Evolutionary conservation across 1,140 invertebrate species (phyloP), one percentile per base, ranked within the genome.

Genomic region (Microplitis mediator): DNA sequence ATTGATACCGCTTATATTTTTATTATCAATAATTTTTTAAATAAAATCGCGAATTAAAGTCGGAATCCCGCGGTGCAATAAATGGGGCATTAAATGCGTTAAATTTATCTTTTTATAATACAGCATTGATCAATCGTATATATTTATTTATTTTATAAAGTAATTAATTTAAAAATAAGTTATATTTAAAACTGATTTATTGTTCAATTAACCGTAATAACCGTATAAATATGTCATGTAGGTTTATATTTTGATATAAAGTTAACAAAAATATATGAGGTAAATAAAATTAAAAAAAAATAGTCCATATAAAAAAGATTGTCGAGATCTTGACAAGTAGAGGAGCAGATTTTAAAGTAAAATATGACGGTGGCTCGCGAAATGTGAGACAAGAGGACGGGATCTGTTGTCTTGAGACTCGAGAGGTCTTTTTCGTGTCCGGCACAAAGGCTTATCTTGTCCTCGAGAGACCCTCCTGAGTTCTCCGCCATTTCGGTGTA

Each of bases 401-500:
- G 78, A 78, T 79, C 76, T 75, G 77, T 75, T 78, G 79, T 76
- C 64, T 71, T 64, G 72, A 74, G 78, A 76, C 39, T 45, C 70
- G 72, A 75, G 69, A 64, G 76, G 72, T 77, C 75, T 58, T 71
- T 45, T 72, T 62, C 65, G 70, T 65, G 63, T 65, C 63, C 63
- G 76, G 74, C 78, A 84, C 81, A 80, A 82, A 84, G 83, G 77
- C 79, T 84, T 84, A 84, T 84, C 82, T 84, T 80, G 80, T 84
- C 78, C 78, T 78, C 78, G 71, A 68, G 71, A 68, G 73, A 51
- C 63, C 63, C 31, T 60, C 65, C 56, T 14, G 50, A 13, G 32
- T 23, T 72, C 73, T 68, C 76, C 72, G 81, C 83, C 83, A 83
- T 83, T 84, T 83, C 80, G 79, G 77, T 80, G 54, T 56, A 52